Evolutionary conservation across 2,797 vertebrate genomes (phyloP), one percentile per base, ranked within the genome.

Genomic region (Poeciliopsis paucimaculata): DNA sequence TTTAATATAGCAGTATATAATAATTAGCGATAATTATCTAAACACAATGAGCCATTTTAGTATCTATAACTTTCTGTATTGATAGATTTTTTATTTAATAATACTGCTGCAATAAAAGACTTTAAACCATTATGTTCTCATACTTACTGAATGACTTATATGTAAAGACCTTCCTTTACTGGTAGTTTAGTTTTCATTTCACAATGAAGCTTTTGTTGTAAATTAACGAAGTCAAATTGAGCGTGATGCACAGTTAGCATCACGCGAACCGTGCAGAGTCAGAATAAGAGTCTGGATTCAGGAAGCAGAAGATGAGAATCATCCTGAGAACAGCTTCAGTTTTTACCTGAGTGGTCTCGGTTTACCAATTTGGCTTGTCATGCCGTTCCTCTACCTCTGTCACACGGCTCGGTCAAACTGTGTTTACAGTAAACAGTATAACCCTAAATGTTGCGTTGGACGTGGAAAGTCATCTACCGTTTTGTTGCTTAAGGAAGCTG

Each of bases 121-220:
- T 71, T 71, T 71, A 71, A 71, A 71, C 43, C 68, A 28, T 45
- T 28, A 46, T 46, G 43, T 71, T 45, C 68, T 46, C 26, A 70
- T 13, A 45, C 39, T 15, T 9, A 68, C 36, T 70, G 43, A 26
- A 43, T 26, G 6, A n/a, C 5, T 45, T n/a, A 16, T n/a, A 70
- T 41, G 26, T 31, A n/a, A 23, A 43, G 23, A 3, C 23, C 41
- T 23, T 26, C 36, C 20, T n/a, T 70, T n/a, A 70, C 26, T 70
- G 11, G 2, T 28, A 45, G 41, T 28, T 70, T 70, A 5, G 5
- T 13, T 45, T 45, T 70, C 11, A 11, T 39, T 39, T 10, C 4
- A 4, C 9, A 9, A 20, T 36, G 6, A 64, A 39, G 57, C 55
- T 31, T 60, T 60, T 60, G n/a, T 6, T 28, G 5, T 60, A 60